phyloP scores from a whole-genome alignment of 2,888 invertebrate genomes.

The Anaspis maculata region DNA sequence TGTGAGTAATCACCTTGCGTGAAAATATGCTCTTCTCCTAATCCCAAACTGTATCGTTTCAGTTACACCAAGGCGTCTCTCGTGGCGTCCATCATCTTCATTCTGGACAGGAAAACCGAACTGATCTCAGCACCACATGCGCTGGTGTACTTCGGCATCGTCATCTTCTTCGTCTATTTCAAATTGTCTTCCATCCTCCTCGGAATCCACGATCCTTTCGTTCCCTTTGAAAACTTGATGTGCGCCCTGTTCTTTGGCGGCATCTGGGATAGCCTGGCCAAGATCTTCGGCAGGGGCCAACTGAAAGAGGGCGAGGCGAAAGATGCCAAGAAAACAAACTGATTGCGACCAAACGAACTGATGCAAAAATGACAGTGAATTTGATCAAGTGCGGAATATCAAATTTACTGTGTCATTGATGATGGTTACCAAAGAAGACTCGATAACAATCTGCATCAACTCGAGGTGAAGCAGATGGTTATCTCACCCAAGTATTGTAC shows the following conservation, averaged over 20 bases:
- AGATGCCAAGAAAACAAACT: conserved; percentile 77
- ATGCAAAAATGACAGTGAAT: conserved; percentile 20
- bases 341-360: too few species aligned
- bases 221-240: conserved; percentile 96
- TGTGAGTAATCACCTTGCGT: conserved; percentile 58
- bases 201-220: conserved; percentile 97
- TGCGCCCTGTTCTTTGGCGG: conserved; percentile 97
- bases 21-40: not conserved
- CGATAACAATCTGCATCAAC: too few species aligned
- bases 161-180: conserved; percentile 95
- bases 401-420: conserved; percentile 19
- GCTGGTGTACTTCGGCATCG: conserved; percentile 93
- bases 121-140: conserved; percentile 95
- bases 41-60: conserved; percentile 35
- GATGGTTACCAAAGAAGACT: conserved; percentile 2
- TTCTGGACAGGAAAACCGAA: conserved; percentile 94
- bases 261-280: conserved; percentile 94
- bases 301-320: conserved; percentile 69
- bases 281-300: conserved; percentile 75
- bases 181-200: conserved; percentile 92
- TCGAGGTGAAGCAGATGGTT: too few species aligned
- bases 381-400: conserved; percentile 32
- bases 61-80: conserved; percentile 96
- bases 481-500: too few species aligned
- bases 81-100: conserved; percentile 91